Evolutionary conservation across 1,140 invertebrate species (phyloP).

Genomic region (Solenopsis invicta): DNA sequence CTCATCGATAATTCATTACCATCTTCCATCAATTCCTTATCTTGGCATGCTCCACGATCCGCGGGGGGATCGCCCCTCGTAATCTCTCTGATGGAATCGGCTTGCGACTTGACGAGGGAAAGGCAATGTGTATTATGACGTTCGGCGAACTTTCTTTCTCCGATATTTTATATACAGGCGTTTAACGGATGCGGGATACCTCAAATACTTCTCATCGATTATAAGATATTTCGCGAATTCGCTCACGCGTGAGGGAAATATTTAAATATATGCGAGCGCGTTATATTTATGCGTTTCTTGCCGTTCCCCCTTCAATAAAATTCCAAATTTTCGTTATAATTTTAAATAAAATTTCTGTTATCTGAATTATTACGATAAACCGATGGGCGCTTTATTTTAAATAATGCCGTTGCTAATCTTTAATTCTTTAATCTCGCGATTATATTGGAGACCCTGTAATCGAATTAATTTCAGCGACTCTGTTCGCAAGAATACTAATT

Average conservation of each 20-base stretch:
- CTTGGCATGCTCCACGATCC: conserved; percentile 50
- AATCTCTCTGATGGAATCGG: conserved; percentile 58
- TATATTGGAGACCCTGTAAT: conserved; percentile 34
- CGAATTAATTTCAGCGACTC: conserved; percentile 34
- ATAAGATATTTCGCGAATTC: conserved; percentile 23
- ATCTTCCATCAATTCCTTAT: conserved; percentile 60
- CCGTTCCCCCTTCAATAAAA: background rate
- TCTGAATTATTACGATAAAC: conserved; percentile 13
- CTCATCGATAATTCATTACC: conserved; percentile 70
- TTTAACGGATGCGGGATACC: conserved; percentile 10
- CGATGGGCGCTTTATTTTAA: conserved; percentile 13
- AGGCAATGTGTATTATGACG: conserved; percentile 29
- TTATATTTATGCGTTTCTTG: background rate
- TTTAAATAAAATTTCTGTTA: background rate
- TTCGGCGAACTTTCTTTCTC: conserved; percentile 14
- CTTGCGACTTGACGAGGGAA: conserved; percentile 9
- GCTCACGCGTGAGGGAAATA: background rate
- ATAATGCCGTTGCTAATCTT: background rate
- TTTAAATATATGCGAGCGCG: background rate
- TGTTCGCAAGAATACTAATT: conserved; percentile 40
- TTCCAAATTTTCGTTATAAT: background rate
- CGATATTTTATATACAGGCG: background rate
- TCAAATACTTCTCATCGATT: background rate
- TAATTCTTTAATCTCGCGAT: conserved; percentile 40
- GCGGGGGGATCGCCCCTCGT: conserved; percentile 11